phyloP scores from a whole-genome alignment of 2,113 vertebrate genomes.

The Eolophus roseicapilla region DNA sequence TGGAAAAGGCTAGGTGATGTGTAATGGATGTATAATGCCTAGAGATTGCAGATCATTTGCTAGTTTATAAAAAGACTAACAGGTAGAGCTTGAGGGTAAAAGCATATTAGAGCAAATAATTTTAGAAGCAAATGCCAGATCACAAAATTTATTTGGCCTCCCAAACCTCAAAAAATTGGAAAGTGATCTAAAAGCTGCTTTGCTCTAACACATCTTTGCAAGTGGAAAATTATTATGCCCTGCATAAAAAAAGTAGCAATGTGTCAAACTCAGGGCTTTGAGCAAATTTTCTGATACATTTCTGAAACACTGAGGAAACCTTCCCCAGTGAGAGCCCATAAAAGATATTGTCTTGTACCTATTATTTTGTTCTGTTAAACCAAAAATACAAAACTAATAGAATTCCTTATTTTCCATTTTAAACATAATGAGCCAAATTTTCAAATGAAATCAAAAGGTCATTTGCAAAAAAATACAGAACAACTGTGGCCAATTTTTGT shows the following conservation, averaged over 20 bases:
- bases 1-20: neutral
- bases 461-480: neutral
- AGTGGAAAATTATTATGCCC: constrained; percentile 15
- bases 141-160: neutral
- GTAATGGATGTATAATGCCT: neutral
- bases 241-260: constrained; percentile 13
- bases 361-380: neutral
- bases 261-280: neutral
- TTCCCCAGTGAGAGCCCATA: neutral
- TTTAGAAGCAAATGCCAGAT: neutral
- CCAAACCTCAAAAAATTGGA: neutral
- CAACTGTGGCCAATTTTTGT: neutral
- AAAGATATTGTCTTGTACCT: neutral
- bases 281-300: neutral
- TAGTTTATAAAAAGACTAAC: neutral
- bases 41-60: neutral
- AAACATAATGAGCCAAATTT: neutral
- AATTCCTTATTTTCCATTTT: neutral
- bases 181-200: neutral
- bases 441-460: neutral
- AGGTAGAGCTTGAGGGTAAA: neutral
- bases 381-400: neutral
- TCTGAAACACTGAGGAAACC: neutral
- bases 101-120: neutral
- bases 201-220: neutral